Evolutionary conservation across 2,797 vertebrate genomes (phyloP), one percentile per base, ranked within the genome.

Genomic region (Scomberomorus guttatus): DNA sequence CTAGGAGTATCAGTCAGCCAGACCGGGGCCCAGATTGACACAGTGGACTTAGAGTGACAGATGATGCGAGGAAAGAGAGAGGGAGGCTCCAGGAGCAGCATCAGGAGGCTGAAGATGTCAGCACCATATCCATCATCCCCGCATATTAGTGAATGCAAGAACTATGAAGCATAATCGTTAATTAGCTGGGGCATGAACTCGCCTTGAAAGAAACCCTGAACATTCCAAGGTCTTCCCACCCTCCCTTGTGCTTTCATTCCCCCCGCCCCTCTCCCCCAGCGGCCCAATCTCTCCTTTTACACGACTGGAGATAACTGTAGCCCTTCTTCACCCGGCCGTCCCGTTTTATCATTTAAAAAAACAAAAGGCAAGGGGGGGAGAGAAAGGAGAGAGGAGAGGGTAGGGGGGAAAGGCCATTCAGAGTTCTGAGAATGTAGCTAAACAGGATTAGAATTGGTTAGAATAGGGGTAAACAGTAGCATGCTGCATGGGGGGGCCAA

Each of bases 361-460:
- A 94, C 88, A 92, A 92, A 93, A 86, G 82, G 34, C 61, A 50
- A 70, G 50, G 55, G 7, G 7, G 55, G 50, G 64, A 83, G 60
- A 68, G 52, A 79, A 51, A 59, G 71, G 39, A 55, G 63, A 57
- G 60, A 55, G 72, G 75, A 76, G 81, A 66, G 64, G 67, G 42
- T 51, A 20, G 50, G 65, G 51, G 75, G 24, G 59, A 84, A 76
- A 86, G 90, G 68, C 89, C 89, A 93, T 95, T 95, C 93, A 91
- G 89, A 89, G 77, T 86, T 92, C 87, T 88, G 88, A 94, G 91
- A 93, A 93, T 94, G 93, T 94, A 93, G 91, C 95, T 95, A 95
- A 95, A 95, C 93, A 93, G 94, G 95, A 96, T 96, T 96, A 95
- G 92, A 89, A 89, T 87, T 86, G 79, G 92, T 75, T 79, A 83